phyloP scores from a whole-genome alignment of 2,888 invertebrate species.

The Aleiodes testaceus region DNA sequence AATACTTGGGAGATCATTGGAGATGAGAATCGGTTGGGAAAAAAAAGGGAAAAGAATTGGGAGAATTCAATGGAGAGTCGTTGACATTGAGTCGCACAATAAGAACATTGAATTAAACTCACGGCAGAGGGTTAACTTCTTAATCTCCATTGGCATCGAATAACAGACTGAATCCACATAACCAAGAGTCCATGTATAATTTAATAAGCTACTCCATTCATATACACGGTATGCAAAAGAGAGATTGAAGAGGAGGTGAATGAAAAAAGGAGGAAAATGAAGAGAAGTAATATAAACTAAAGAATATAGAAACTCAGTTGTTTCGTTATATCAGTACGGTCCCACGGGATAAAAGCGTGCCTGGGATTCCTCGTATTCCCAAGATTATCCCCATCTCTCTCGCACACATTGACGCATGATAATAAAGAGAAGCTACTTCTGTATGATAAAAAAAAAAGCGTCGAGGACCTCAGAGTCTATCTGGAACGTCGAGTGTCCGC shows the following conservation, averaged over 20 bases:
- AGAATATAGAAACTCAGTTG: slow-evolving; percentile 8
- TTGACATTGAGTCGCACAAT: slow-evolving; percentile 32
- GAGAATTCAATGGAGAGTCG: slow-evolving; percentile 19
- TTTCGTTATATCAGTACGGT: slow-evolving; percentile 12
- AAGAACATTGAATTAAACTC: slow-evolving; percentile 32
- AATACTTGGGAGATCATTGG: too few species aligned
- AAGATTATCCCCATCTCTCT: neutral
- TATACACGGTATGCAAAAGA: slow-evolving; percentile 9
- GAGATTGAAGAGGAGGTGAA: slow-evolving; percentile 22
- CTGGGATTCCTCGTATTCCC: slow-evolving; percentile 20
- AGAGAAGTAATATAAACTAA: slow-evolving; percentile 1
- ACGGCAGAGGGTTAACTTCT: neutral
- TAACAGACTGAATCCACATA: slow-evolving; percentile 22
- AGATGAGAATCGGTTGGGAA: neutral
- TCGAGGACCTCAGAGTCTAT: slow-evolving; percentile 35
- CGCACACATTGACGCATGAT: too few species aligned
- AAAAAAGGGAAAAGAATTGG: neutral
- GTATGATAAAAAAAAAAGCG: slow-evolving; percentile 32
- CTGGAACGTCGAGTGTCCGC: slow-evolving; percentile 34
- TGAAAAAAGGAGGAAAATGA: neutral
- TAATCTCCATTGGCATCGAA: slow-evolving; percentile 32
- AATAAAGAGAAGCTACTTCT: slow-evolving; percentile 28
- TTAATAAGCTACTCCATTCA: slow-evolving; percentile 26
- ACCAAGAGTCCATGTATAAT: slow-evolving; percentile 16
- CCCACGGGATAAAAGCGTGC: slow-evolving; percentile 21